phyloP scores from a whole-genome alignment of 2,888 invertebrate genomes.

The Pterobdella sp. region DNA sequence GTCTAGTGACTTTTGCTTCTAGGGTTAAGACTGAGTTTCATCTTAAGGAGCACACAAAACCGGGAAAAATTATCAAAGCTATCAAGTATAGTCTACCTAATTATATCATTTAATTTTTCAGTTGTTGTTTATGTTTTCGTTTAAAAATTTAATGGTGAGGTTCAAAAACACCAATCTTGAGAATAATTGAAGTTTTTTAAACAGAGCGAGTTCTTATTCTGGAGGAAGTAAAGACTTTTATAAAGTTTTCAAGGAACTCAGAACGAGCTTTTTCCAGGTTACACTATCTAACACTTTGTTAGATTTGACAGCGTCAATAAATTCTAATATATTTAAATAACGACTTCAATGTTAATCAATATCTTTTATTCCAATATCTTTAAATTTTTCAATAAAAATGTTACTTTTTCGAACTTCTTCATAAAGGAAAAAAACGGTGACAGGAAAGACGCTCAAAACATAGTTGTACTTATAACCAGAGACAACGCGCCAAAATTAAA shows the following conservation, averaged over 20 bases:
- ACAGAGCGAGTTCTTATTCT: constrained; percentile 23
- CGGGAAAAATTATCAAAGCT: not conserved
- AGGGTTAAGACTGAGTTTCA: not conserved
- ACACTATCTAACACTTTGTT: too few species aligned
- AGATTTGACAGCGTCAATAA: too few species aligned
- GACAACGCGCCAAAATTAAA: constrained; percentile 29
- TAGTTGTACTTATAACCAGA: constrained; percentile 41
- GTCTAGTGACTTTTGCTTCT: not conserved
- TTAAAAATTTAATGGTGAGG: too few species aligned
- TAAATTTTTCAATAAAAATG: too few species aligned
- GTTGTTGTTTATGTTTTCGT: not conserved
- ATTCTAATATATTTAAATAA: too few species aligned
- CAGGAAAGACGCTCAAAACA: constrained; percentile 38
- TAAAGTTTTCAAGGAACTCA: constrained; percentile 27
- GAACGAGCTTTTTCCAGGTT: constrained; percentile 19
- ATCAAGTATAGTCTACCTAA: not conserved
- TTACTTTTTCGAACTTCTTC: not conserved
- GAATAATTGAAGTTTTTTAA: too few species aligned
- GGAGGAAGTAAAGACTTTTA: constrained; percentile 31
- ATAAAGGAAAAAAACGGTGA: constrained; percentile 32
- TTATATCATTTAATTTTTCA: not conserved
- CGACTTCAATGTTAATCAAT: too few species aligned
- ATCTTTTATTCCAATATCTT: too few species aligned
- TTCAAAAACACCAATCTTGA: not conserved
- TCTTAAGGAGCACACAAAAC: not conserved